Conservation (phyloP, 2,888 invertebrate genomes). For the Nemurella pictetii region DNA sequence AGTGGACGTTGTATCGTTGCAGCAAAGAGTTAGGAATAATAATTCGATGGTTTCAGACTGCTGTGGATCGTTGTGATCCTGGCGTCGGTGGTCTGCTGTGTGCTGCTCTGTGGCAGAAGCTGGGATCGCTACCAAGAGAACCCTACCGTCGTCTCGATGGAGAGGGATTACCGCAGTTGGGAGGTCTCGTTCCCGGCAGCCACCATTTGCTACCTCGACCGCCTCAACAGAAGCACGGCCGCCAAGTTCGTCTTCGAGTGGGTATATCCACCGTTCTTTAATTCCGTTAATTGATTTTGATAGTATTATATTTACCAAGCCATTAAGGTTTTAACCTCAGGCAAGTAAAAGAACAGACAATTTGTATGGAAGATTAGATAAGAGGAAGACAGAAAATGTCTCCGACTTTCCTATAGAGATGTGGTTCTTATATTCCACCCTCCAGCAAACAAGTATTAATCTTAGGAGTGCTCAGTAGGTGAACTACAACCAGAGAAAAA, state of each 20-base stretch:
- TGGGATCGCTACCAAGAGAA: slow-evolving; percentile 31
- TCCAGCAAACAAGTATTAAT: too few species aligned
- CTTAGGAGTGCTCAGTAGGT: too few species aligned
- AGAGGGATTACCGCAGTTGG: slow-evolving; percentile 35
- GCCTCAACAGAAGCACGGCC: slow-evolving; percentile 50
- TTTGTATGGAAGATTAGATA: too few species aligned
- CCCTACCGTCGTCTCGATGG: slow-evolving; percentile 36
- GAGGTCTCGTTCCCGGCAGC: slow-evolving; percentile 19
- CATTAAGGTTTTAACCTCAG: too few species aligned
- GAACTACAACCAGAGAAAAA: too few species aligned
- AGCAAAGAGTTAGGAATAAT: not conserved
- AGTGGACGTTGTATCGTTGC: too few species aligned
- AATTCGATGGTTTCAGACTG: slow-evolving; percentile 9
- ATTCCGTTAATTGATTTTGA: too few species aligned
- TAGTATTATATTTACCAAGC: too few species aligned
- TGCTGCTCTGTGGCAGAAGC: slow-evolving; percentile 12
- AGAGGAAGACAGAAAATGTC: too few species aligned
- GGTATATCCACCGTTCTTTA: not conserved
- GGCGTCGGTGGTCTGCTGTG: slow-evolving; percentile 7
- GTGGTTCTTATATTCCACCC: too few species aligned
- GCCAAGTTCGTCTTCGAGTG: slow-evolving; percentile 50
- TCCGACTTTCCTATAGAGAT: too few species aligned
- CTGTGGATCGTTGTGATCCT: slow-evolving; percentile 29
- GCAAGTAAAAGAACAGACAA: too few species aligned
- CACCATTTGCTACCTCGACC: slow-evolving; percentile 45